phyloP scores from a whole-genome alignment of 2,113 vertebrate genomes.

The Erythrocercus mccallii region DNA sequence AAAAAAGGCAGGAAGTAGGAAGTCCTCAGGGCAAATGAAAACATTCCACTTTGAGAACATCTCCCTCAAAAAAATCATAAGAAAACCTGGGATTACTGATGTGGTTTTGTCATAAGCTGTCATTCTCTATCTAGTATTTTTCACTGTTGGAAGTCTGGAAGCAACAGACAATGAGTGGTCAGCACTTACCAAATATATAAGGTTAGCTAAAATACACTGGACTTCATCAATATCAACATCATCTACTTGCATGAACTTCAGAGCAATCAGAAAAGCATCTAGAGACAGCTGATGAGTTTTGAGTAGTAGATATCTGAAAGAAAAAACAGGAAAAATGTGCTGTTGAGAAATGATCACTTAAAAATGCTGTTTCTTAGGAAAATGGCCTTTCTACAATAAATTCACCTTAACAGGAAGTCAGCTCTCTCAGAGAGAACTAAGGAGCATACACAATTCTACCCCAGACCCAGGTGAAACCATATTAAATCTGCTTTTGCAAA shows the following conservation, averaged over 20 bases:
- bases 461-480: neutral
- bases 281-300: slow-evolving; percentile 92
- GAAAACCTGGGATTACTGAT: neutral
- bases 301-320: slow-evolving; percentile 85
- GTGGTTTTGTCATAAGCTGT: neutral
- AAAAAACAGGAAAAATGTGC: neutral
- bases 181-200: slow-evolving; percentile 90
- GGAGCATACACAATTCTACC: neutral
- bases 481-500: neutral
- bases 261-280: slow-evolving; percentile 88
- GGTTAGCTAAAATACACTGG: slow-evolving; percentile 94
- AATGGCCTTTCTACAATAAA: neutral
- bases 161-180: neutral
- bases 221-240: slow-evolving; percentile 95
- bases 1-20: neutral
- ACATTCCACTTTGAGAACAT: neutral
- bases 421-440: neutral
- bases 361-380: neutral
- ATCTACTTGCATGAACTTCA: slow-evolving; percentile 92
- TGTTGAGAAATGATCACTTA: neutral
- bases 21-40: neutral
- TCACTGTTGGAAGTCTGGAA: neutral
- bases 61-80: neutral
- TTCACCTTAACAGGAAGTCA: neutral
- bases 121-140: neutral